phyloP scores from a whole-genome alignment of 2,888 invertebrate genomes.

The Psococerastis gibbosa region DNA sequence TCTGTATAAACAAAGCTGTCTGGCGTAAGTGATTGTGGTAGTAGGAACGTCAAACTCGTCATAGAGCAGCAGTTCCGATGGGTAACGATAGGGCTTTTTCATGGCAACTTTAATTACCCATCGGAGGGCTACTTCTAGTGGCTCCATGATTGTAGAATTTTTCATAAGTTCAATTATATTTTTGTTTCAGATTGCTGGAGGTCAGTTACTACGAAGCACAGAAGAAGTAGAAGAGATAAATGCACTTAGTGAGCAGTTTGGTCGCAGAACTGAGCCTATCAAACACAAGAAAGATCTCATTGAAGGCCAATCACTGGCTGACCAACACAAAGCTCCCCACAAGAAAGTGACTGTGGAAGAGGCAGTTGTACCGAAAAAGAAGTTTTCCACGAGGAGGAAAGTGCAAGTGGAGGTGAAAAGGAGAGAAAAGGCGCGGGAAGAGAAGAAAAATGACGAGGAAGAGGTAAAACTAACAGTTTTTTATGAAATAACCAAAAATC shows the following conservation, averaged over 20 bases:
- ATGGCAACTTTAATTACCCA: no score
- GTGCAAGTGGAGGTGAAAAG: background rate
- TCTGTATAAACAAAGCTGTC: no score
- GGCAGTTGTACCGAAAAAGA: background rate
- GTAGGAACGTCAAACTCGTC: no score
- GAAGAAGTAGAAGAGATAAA: conserved; percentile 8
- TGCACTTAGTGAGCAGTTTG: conserved; percentile 3
- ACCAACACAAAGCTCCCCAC: no score
- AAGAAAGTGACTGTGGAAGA: background rate
- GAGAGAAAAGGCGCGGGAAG: background rate
- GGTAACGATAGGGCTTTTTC: no score
- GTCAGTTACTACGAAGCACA: conserved; percentile 7
- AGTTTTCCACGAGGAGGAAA: background rate
- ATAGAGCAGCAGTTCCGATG: no score
- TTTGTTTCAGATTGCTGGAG: background rate
- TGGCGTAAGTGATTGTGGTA: no score
- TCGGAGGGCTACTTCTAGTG: no score
- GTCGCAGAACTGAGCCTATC: background rate
- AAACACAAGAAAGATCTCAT: background rate
- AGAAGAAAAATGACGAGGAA: background rate
- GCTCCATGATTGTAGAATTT: no score
- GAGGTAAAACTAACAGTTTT: no score
- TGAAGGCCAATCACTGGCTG: background rate
- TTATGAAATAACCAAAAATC: no score
- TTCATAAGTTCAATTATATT: background rate